Percentiles rank a stretch among this genome's conserved stretches.
Evolutionary conservation across 2,113 vertebrate species (phyloP).

Genomic region (Acanthisitta chloris): DNA sequence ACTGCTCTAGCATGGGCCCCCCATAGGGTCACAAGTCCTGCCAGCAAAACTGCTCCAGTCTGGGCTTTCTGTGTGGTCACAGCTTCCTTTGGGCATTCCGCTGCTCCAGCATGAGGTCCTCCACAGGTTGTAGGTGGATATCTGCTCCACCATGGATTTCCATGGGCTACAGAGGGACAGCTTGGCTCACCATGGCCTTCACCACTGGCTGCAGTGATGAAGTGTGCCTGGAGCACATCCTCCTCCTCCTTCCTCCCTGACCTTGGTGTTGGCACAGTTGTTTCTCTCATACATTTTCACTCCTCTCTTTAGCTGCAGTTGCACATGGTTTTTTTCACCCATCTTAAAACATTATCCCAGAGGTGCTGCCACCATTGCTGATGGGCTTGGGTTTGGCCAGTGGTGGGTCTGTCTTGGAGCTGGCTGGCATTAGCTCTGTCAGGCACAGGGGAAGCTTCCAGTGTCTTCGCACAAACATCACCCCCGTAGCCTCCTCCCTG

Average conservation of each 20-base stretch:
- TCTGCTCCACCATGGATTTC: neutral
- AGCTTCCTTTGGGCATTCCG: neutral
- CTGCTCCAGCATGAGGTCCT: neutral
- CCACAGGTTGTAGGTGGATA: neutral
- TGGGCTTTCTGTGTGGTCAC: neutral
- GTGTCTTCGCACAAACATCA: neutral
- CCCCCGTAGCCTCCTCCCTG: rapidly evolving
- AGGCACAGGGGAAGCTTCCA: neutral
- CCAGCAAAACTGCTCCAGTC: neutral
- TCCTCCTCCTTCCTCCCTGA: neutral
- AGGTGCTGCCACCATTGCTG: rapidly evolving
- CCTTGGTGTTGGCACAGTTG: neutral
- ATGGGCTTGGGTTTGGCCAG: neutral
- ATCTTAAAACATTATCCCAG: rapidly evolving
- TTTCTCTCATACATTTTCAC: neutral
- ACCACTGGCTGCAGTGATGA: neutral
- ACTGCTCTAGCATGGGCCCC: neutral
- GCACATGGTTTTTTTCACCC: neutral
- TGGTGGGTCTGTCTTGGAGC: neutral
- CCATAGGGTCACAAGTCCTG: neutral
- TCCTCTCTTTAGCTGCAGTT: neutral
- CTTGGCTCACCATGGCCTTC: neutral
- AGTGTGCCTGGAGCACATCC: neutral
- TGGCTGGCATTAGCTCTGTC: neutral
- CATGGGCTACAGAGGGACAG: neutral